Conservation (phyloP, 2,797 vertebrate species). For the Falco rusticolus region DNA sequence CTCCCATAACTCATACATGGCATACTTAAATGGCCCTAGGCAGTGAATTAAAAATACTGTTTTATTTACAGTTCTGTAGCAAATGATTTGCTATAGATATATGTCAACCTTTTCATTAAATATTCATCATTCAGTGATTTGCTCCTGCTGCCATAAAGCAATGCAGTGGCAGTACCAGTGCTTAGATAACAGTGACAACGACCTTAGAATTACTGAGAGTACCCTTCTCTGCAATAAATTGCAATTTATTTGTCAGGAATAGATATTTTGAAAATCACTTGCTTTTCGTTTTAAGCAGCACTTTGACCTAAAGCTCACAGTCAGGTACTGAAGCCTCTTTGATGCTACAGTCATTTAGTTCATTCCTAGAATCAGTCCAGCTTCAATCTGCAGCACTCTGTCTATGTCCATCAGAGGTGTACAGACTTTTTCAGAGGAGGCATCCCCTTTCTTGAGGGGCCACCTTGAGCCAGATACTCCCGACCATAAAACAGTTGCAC, state of each 20-base stretch:
- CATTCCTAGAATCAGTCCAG: background rate
- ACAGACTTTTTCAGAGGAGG: background rate
- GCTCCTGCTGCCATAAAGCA: background rate
- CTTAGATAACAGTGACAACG: background rate
- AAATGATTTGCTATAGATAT: constrained; percentile 22
- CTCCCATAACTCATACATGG: background rate
- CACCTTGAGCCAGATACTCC: background rate
- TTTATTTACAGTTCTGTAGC: constrained; percentile 53
- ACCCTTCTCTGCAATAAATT: background rate
- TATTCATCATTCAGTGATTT: constrained; percentile 13
- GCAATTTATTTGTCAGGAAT: background rate
- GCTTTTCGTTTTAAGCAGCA: background rate
- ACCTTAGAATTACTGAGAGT: background rate
- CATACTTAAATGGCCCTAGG: background rate
- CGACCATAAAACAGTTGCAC: background rate
- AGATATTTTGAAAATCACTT: background rate
- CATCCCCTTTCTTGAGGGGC: background rate
- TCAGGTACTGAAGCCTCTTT: background rate
- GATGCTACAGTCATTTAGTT: background rate
- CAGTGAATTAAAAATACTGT: constrained; percentile 30
- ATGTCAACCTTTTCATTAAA: constrained; percentile 1
- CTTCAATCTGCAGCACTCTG: background rate
- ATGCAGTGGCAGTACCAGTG: background rate
- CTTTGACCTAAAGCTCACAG: background rate
- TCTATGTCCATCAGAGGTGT: background rate